These are phyloP conservation scores for Stenotaenia linearis DNA, from an alignment of 2,888 invertebrate species.

Conservation along the genomic window DNA sequence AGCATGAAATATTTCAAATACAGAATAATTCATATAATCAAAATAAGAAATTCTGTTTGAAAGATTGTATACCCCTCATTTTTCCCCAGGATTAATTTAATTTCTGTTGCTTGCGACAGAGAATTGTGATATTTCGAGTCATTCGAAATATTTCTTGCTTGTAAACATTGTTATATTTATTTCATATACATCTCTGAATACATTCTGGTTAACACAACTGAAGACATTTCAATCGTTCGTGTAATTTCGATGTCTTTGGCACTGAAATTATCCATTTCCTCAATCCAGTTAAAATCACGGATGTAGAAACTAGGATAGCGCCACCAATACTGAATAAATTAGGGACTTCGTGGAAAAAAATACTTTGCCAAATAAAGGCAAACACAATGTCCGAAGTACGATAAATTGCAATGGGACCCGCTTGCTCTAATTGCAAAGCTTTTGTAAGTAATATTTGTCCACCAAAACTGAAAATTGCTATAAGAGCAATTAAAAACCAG, in stretches of 20 bases:
- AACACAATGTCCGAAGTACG: conserved; percentile 88
- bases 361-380: conserved; percentile 83
- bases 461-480: conserved; percentile 56
- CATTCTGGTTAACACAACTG: neutral
- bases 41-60: too few species aligned
- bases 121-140: too few species aligned
- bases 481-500: conserved; percentile 63
- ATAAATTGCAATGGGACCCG: conserved; percentile 84
- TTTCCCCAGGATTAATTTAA: too few species aligned
- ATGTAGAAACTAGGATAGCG: conserved; percentile 76
- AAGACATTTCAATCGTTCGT: neutral
- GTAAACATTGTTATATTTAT: too few species aligned
- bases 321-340: conserved; percentile 74
- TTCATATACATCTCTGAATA: too few species aligned
- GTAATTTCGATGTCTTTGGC: neutral
- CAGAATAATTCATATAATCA: too few species aligned
- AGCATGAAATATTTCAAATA: too few species aligned
- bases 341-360: conserved; percentile 81
- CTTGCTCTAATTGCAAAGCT: conserved; percentile 82
- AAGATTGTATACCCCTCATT: too few species aligned
- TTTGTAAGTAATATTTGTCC: conserved; percentile 85
- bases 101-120: too few species aligned
- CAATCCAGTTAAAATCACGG: conserved; percentile 74
- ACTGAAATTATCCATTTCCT: conserved; percentile 69
- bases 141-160: too few species aligned